These are phyloP conservation scores for Elgonia sp. DNA, from an alignment of 2,888 invertebrate species.

Conservation along the genomic window DNA sequence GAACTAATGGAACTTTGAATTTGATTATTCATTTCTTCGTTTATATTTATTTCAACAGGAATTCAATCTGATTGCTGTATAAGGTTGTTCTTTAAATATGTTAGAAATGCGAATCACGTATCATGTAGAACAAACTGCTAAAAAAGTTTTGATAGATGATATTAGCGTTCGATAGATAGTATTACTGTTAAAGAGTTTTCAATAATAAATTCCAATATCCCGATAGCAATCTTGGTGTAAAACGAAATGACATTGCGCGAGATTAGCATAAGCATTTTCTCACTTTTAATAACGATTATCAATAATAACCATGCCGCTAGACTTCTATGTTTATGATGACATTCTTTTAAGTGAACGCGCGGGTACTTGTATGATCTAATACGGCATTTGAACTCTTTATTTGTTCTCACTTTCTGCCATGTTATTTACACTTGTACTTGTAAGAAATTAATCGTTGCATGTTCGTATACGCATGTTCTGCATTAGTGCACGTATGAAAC, in stretches of 20 bases:
- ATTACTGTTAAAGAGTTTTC: constrained; percentile 70
- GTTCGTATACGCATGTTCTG: constrained; percentile 57
- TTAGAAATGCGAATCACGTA: constrained; percentile 48
- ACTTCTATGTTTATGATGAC: constrained; percentile 67
- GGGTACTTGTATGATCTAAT: constrained; percentile 63
- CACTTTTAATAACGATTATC: constrained; percentile 72
- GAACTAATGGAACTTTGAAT: no score
- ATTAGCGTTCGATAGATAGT: constrained; percentile 58
- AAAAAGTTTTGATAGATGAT: constrained; percentile 66
- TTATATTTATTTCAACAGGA: neutral
- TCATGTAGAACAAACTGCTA: constrained; percentile 44
- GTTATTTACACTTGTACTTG: constrained; percentile 67
- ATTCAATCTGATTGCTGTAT: constrained; percentile 20
- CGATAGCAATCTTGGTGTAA: constrained; percentile 69
- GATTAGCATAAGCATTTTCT: constrained; percentile 73
- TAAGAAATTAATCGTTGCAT: constrained; percentile 64
- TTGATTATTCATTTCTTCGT: neutral
- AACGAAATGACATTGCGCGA: constrained; percentile 71
- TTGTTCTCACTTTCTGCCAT: constrained; percentile 62
- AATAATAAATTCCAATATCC: constrained; percentile 70
- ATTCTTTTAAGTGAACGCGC: constrained; percentile 52
- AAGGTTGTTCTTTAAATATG: constrained; percentile 24
- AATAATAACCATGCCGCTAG: constrained; percentile 63
- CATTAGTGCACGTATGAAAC: constrained; percentile 59
- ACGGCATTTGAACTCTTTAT: constrained; percentile 68